Evolutionary conservation across 53 echinoderm and acorn worm species (phyloP), one percentile per base, ranked within the genome.

Genomic region (Temnopleurus reevesii): DNA sequence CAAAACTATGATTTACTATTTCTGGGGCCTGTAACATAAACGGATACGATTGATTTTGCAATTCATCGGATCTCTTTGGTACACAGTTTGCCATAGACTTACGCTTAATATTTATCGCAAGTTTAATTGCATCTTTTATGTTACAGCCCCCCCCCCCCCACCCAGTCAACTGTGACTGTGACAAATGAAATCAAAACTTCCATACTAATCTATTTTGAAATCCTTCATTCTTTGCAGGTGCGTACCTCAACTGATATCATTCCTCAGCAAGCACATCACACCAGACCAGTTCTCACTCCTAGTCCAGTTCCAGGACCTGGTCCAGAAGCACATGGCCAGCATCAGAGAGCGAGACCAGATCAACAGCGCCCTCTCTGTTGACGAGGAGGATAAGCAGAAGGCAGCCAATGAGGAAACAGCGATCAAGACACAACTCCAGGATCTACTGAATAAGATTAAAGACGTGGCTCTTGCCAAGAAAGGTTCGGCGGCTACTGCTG

Each of bases 381-480:
- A 77, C 1, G 89, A 89, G 30, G 49, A 76, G 53, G 84, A 89
- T 0, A 53, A 31, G 9, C 34, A 35, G 3, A 64, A 27, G 23
- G 77, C 53, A 18, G 51, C 35, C 19, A 55, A 84, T 5, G 89
- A 83, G 53, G 90, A 90, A 7, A 47, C 44, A 18, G 45, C 30
- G 17, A 81, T 89, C 9, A 91, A 84, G 41, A 30, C 54, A 12
- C 89, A 94, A 76, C 77, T 97, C 23, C 76, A 92, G 44, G 91
- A 94, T 30, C 55, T 97, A 18, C 86, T 97, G 54, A 92, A 93
- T 2, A 86, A 92, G 38, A 45, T 97, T 5, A 97, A 94, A 49
- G 95, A 97, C 58, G 87, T 97, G 26, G 95, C 95, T 8, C 86
- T 95, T 28, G 93, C 89, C 7, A 97, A 97, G 92, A 97, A 97